Percentiles rank a stretch among this genome's conserved stretches.
phyloP scores from a whole-genome alignment of 2,113 vertebrate genomes.

The Thunnus maccoyii region DNA sequence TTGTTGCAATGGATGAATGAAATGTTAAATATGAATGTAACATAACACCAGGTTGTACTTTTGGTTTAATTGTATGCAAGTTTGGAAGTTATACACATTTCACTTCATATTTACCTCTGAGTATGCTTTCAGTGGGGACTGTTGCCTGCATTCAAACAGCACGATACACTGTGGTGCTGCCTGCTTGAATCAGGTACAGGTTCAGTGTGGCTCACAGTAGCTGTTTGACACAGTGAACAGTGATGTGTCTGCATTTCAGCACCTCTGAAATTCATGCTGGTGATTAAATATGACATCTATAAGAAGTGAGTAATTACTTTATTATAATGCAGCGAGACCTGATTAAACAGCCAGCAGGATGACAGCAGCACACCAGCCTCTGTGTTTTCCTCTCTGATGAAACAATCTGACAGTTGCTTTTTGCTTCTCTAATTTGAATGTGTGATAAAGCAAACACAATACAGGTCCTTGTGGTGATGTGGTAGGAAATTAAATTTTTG shows the following conservation, averaged over 20 bases:
- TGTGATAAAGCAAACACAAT: background rate
- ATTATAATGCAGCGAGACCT: constrained; percentile 24
- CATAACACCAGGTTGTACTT: background rate
- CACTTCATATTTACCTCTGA: background rate
- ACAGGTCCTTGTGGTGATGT: background rate
- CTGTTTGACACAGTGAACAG: constrained; percentile 1
- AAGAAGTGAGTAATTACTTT: constrained; percentile 41
- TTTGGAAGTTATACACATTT: background rate
- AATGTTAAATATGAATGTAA: background rate
- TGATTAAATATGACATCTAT: constrained; percentile 38
- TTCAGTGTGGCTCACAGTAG: background rate
- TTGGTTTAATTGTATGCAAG: background rate
- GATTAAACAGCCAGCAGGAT: constrained; percentile 43
- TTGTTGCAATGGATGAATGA: background rate
- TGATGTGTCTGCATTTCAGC: constrained; percentile 9
- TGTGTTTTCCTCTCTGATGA: background rate
- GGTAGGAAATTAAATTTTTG: too few relatives aligned
- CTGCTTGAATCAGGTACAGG: constrained; percentile 13
- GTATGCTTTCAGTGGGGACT: background rate
- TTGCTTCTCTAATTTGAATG: background rate
- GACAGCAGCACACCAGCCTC: background rate
- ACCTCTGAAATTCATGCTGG: constrained; percentile 12
- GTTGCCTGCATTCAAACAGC: background rate
- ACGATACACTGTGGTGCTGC: background rate
- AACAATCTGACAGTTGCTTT: background rate